Percentiles rank a stretch among this genome's conserved stretches.
Conservation (phyloP, 2,888 invertebrate species). For the Gastracanthus pulcherrimus region DNA sequence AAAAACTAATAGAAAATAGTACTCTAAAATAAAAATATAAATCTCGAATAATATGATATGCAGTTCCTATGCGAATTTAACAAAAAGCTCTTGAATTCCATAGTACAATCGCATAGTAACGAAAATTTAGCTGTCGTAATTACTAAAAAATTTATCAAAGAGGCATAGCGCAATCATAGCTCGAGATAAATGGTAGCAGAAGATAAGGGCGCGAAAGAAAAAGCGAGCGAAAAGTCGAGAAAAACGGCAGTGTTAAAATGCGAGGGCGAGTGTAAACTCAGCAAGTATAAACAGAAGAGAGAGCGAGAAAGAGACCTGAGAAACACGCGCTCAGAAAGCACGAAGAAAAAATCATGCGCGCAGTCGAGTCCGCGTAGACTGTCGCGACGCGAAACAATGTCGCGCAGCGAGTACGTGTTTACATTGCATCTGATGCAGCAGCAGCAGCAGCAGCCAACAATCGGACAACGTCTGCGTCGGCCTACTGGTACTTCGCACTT, state of each 20-base stretch:
- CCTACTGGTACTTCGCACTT: constrained; percentile 38
- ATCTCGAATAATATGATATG: no score
- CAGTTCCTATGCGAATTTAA: no score
- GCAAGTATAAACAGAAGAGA: neutral
- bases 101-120: no score
- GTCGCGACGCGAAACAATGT: constrained; percentile 63
- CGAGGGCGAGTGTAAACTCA: neutral
- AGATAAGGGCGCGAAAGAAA: constrained; percentile 15
- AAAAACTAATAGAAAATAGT: no score
- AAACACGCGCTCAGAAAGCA: no score
- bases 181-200: neutral
- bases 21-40: no score
- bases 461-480: constrained; percentile 40
- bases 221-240: neutral
- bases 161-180: neutral
- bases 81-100: no score
- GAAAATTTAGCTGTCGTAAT: neutral
- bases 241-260: neutral
- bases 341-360: constrained; percentile 56
- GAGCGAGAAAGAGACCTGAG: no score
- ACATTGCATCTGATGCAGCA: constrained; percentile 50
- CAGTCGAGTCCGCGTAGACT: constrained; percentile 42
- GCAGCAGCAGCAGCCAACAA: constrained; percentile 24
- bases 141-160: neutral
- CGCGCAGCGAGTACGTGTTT: constrained; percentile 57